Base-by-base conservation (phyloP, 2,888 invertebrate species). In the Diadegma fenestrale region DNA sequence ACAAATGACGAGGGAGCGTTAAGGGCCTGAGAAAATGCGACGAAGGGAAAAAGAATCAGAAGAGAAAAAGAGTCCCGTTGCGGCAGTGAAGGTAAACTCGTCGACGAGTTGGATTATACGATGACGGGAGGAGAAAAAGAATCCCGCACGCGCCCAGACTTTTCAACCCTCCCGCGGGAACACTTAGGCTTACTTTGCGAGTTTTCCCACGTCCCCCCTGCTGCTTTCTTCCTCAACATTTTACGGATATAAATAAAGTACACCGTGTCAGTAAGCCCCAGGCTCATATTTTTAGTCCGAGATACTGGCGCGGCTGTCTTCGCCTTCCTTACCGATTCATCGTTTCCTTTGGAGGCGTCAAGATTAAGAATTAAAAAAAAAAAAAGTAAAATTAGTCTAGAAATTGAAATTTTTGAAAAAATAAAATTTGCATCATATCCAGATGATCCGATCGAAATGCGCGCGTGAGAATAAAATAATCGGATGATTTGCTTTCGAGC, bases 141-240 rank as follows among this genome's bases (percentile, higher is more conserved):
- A 82, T 79, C 69, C 77, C 30, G 81, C 75, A 85, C 75, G 78
- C 81, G 78, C 78, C 78, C 37, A 73, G 81, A 54, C 63, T 81
- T 75, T 54, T 43, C 17, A 30, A 81, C 63, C 79, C 85, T 82
- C 85, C 71, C 64, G 10, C 8, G 82, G 85, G 85, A 85, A 85
- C 85, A 82, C 81, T 85, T 85, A 79, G 82, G 79, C 85, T 85
- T 85, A 85, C 79, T 85, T 85, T 82, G 71, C 76, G 41, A 85
- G 75, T 85, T 85, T 85, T 82, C 76, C 41, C 84, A 81, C 84
- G 78, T 82, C 71, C 64, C 66, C 79, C 43, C 73, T 4, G 41
- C 30, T 64, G 58, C 43, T 73, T 78, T 66, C 64, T 73, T 71
- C 19, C 64, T 30, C 69, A 37, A 75, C 69, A 76, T 80, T 64